phyloP scores from a whole-genome alignment of 2,888 invertebrate genomes.

The Nycteola revayana region DNA sequence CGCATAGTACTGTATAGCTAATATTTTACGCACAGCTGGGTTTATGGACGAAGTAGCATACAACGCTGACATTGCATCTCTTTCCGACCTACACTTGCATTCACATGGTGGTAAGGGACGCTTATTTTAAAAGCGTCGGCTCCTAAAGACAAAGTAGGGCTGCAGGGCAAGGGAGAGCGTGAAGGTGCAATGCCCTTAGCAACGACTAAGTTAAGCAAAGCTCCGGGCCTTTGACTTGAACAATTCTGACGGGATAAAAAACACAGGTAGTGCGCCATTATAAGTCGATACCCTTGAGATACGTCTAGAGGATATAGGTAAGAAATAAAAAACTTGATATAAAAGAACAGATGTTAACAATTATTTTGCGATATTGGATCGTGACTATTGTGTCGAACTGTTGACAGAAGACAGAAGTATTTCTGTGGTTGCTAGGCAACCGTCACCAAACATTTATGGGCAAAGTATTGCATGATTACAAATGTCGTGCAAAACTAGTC shows the following conservation, averaged over 20 bases:
- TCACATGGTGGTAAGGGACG: slow-evolving; percentile 58
- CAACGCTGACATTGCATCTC: slow-evolving; percentile 66
- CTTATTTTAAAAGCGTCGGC: slow-evolving; percentile 54
- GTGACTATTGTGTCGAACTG: no score
- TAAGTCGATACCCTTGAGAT: slow-evolving; percentile 73
- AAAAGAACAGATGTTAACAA: slow-evolving; percentile 20
- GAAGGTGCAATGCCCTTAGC: slow-evolving; percentile 78
- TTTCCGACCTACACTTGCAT: slow-evolving; percentile 57
- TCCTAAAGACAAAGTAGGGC: slow-evolving; percentile 75
- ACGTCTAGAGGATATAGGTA: slow-evolving; percentile 66
- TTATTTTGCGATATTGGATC: slow-evolving; percentile 6
- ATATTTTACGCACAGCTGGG: slow-evolving; percentile 68
- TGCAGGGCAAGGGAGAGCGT: slow-evolving; percentile 79
- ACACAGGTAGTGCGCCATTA: slow-evolving; percentile 75
- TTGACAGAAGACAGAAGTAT: no score
- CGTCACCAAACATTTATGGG: background rate
- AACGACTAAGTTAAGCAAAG: slow-evolving; percentile 64
- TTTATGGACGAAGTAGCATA: slow-evolving; percentile 61
- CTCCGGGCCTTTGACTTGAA: slow-evolving; percentile 72
- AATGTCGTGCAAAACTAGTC: slow-evolving; percentile 5
- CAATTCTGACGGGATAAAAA: slow-evolving; percentile 64
- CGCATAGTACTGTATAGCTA: slow-evolving; percentile 54
- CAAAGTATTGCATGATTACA: slow-evolving; percentile 1
- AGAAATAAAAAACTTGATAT: slow-evolving; percentile 21
- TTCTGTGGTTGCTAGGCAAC: slow-evolving; percentile 4